These are phyloP conservation scores for Invenusta paracnida DNA, from an alignment of 2,888 invertebrate genomes.

Conservation along the genomic window DNA sequence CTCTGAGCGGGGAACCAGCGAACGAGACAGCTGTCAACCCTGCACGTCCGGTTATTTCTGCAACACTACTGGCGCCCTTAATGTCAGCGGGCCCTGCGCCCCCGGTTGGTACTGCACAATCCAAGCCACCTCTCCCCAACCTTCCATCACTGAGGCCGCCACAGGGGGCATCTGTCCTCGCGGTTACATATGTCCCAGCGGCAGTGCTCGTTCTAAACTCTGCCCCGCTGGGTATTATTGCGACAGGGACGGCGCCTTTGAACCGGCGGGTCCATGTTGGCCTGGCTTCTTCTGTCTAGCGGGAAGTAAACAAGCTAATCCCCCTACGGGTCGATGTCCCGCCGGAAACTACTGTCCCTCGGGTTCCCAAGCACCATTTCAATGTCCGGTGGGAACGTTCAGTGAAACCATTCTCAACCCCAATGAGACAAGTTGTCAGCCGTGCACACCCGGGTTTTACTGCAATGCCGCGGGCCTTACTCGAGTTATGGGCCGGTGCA, in stretches of 20 bases:
- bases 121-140: neutral
- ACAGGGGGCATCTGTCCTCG: neutral
- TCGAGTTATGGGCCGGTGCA: neutral
- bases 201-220: neutral
- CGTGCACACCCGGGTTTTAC: neutral
- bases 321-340: slow-evolving; percentile 15
- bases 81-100: neutral
- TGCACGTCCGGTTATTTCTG: neutral
- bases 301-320: slow-evolving; percentile 46
- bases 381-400: neutral
- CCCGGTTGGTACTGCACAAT: neutral
- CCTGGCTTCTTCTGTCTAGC: neutral
- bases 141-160: neutral
- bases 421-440: neutral
- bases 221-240: slow-evolving; percentile 48
- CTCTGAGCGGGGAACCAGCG: no score
- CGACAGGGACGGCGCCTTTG: neutral
- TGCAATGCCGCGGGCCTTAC: neutral
- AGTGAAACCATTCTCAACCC: neutral
- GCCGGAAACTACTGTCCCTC: neutral
- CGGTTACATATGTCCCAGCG: neutral
- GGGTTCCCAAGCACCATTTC: neutral
- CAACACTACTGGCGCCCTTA: neutral
- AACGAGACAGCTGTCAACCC: neutral
- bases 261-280: neutral